Evolutionary conservation across 2,888 invertebrate genomes (phyloP).

Genomic region (Chymomyza amoena): DNA sequence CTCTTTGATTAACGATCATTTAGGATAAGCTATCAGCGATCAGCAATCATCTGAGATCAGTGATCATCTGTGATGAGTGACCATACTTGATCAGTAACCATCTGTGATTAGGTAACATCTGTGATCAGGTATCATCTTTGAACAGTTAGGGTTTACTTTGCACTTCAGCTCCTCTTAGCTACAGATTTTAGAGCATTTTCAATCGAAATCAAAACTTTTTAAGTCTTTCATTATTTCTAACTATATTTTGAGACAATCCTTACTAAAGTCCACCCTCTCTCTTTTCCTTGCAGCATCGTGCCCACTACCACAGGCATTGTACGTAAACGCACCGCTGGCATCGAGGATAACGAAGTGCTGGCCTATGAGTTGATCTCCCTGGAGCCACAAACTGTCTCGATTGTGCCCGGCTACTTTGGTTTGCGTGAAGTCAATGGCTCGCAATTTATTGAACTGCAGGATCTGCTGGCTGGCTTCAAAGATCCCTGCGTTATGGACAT

Average conservation of each 20-base stretch:
- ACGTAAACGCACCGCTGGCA: slow-evolving; percentile 91
- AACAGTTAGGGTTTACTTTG: no score
- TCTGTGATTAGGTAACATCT: no score
- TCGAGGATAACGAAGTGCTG: slow-evolving; percentile 86
- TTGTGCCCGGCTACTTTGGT: slow-evolving; percentile 91
- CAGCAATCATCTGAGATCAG: no score
- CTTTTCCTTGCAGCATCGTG: slow-evolving; percentile 83
- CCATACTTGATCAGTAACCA: no score
- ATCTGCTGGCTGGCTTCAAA: slow-evolving; percentile 92
- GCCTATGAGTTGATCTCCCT: slow-evolving; percentile 89
- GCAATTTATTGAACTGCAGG: slow-evolving; percentile 96
- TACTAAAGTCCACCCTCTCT: neutral
- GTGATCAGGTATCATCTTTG: no score
- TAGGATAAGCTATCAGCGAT: no score
- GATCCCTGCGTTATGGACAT: slow-evolving; percentile 98
- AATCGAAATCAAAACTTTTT: no score
- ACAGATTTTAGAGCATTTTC: no score
- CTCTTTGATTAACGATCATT: no score
- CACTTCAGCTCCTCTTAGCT: no score
- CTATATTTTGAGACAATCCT: neutral
- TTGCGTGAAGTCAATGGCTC: slow-evolving; percentile 87
- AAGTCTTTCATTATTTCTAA: no score
- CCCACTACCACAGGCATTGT: slow-evolving; percentile 96
- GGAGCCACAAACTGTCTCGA: slow-evolving; percentile 81
- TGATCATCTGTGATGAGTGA: no score